A percentile compares a stretch with the other conserved stretches of the same genome.
Conservation (phyloP, 92 coral and sea anemone species). For the Blastomussa wellsi region DNA sequence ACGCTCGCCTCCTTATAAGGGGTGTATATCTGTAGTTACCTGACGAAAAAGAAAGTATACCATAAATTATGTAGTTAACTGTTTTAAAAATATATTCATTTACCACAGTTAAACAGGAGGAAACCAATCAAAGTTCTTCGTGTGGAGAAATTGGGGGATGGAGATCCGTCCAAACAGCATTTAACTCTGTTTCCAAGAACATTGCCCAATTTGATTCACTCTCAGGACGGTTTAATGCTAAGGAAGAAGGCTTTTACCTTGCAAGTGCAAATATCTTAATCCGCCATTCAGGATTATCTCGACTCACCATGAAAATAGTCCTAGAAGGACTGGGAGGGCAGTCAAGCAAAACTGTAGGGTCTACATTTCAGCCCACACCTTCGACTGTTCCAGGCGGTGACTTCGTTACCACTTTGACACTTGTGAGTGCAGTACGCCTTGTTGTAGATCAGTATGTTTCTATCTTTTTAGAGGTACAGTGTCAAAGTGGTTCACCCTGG, state of each 20-base stretch:
- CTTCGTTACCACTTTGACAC: constrained; percentile 41
- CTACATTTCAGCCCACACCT: constrained; percentile 10
- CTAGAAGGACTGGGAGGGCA: constrained; percentile 38
- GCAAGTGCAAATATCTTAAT: constrained; percentile 46
- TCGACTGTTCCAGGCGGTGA: background rate
- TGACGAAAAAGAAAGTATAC: too few relatives aligned
- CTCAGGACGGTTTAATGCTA: constrained; percentile 29
- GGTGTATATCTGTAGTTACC: too few relatives aligned
- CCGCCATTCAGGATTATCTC: constrained; percentile 23
- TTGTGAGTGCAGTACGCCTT: constrained; percentile 38
- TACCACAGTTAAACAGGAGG: constrained; percentile 13
- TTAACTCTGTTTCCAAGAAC: background rate
- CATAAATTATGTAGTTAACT: background rate
- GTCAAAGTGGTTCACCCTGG: background rate
- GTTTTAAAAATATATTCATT: background rate
- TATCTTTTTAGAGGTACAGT: background rate
- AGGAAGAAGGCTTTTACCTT: constrained; percentile 53
- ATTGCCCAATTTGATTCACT: background rate
- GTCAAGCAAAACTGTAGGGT: background rate
- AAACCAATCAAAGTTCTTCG: constrained; percentile 1
- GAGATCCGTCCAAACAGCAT: background rate
- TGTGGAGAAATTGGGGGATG: constrained; percentile 29
- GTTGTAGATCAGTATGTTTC: constrained; percentile 36
- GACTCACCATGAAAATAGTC: constrained; percentile 9
- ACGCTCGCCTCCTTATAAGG: too few relatives aligned